phyloP scores from a whole-genome alignment of 2,113 vertebrate species.

The Sebastes fasciatus region DNA sequence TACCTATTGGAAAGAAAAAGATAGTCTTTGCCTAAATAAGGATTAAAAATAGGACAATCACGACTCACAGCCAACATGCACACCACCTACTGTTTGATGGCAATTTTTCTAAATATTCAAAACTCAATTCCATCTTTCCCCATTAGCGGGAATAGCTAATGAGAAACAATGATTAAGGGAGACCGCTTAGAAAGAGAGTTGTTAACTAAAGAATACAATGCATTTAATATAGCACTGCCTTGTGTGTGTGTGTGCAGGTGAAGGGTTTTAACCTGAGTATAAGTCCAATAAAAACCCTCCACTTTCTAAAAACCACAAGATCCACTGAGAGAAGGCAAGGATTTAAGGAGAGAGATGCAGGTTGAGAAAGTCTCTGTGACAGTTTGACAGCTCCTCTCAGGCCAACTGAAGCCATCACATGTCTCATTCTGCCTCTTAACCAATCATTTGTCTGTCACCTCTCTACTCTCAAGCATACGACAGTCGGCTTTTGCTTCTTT shows the following conservation, averaged over 20 bases:
- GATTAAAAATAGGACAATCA: background rate
- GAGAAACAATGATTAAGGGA: background rate
- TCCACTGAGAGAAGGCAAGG: constrained; percentile 6
- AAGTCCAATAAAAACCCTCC: constrained; percentile 5
- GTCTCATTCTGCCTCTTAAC: constrained; percentile 43
- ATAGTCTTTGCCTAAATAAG: background rate
- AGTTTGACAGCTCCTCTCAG: constrained; percentile 54
- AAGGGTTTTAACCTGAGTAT: background rate
- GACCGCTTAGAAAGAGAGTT: background rate
- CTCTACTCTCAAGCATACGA: constrained; percentile 2
- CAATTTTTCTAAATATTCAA: background rate
- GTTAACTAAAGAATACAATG: background rate
- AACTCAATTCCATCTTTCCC: background rate
- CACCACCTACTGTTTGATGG: background rate
- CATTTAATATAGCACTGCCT: background rate
- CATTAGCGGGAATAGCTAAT: background rate
- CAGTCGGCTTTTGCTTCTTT: constrained; percentile 19
- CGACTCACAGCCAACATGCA: background rate
- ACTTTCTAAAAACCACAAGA: constrained; percentile 8
- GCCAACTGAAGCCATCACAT: constrained; percentile 43
- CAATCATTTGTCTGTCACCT: constrained; percentile 52
- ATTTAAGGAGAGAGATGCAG: constrained; percentile 12
- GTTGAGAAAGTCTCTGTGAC: constrained; percentile 38
- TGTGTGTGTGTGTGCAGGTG: background rate
- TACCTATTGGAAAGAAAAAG: background rate